Percentiles rank a stretch among this genome's conserved stretches.
phyloP scores from a whole-genome alignment of 2,113 vertebrate species.

The Maccullochella peelii region DNA sequence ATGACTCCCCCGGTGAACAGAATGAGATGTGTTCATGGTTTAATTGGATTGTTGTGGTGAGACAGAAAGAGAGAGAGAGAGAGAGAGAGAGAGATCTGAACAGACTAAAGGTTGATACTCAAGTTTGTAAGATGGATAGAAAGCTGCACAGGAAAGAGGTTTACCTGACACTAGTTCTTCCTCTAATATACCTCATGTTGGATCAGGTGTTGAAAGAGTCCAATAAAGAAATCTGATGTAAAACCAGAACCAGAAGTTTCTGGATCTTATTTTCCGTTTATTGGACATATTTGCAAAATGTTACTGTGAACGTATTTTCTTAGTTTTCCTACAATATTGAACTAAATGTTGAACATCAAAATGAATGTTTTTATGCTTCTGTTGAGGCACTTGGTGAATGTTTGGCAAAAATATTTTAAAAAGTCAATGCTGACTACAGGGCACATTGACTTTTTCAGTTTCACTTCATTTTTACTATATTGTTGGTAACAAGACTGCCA shows the following conservation, averaged over 20 bases:
- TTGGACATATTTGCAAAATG: neutral
- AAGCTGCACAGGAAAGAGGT: neutral
- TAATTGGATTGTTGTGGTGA: conserved; percentile 56
- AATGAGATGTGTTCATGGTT: conserved; percentile 40
- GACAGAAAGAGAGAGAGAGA: neutral
- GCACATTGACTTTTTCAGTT: too few relatives aligned
- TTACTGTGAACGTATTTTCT: too few relatives aligned
- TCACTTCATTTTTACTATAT: too few relatives aligned
- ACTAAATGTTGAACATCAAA: too few relatives aligned
- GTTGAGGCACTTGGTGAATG: too few relatives aligned
- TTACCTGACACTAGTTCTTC: neutral
- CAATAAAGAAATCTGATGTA: neutral
- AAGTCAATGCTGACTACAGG: too few relatives aligned
- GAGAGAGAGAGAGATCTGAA: neutral
- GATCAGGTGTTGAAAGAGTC: neutral
- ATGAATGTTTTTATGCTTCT: too few relatives aligned
- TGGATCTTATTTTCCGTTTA: neutral
- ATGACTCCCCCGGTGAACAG: conserved; percentile 34
- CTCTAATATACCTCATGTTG: neutral
- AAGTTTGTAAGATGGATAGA: conserved; percentile 9
- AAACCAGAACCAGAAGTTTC: neutral
- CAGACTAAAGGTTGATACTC: neutral
- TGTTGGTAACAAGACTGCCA: too few relatives aligned
- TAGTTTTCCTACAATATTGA: too few relatives aligned
- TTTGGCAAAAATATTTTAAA: too few relatives aligned